These are phyloP conservation scores for Anomalospiza imberbis DNA, from an alignment of 2,797 vertebrate genomes.

Conservation along the genomic window DNA sequence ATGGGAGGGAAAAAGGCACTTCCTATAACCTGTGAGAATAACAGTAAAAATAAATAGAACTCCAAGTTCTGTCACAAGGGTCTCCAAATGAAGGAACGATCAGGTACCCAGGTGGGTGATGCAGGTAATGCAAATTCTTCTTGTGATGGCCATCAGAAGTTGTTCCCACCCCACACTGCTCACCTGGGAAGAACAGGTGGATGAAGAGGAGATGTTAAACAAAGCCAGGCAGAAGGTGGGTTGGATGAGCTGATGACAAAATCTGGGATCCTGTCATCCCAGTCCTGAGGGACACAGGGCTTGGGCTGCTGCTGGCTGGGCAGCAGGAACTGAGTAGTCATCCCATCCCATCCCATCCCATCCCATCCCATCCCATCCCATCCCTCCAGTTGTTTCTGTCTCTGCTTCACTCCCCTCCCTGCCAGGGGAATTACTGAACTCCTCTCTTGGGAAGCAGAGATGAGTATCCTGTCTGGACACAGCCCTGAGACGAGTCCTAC, in stretches of 20 bases:
- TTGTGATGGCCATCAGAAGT: neutral
- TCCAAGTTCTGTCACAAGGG: neutral
- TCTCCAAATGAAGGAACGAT: fast-evolving
- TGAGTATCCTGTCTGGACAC: neutral
- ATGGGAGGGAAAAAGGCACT: neutral
- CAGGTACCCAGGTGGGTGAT: neutral
- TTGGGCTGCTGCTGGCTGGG: neutral
- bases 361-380: neutral
- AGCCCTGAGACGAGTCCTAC: neutral
- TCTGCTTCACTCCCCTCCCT: neutral
- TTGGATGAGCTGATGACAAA: neutral
- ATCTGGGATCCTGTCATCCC: neutral
- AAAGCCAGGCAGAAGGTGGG: fast-evolving
- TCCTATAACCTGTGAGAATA: neutral
- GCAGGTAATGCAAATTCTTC: neutral
- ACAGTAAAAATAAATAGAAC: neutral
- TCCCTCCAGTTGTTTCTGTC: neutral
- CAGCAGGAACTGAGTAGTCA: neutral
- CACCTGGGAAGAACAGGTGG: neutral
- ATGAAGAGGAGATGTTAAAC: neutral
- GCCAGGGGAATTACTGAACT: neutral
- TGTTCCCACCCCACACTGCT: fast-evolving
- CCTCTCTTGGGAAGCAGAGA: neutral
- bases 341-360: neutral
- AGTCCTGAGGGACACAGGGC: neutral